Conservation (phyloP, 2,888 invertebrate genomes). For the Tillus elongatus region DNA sequence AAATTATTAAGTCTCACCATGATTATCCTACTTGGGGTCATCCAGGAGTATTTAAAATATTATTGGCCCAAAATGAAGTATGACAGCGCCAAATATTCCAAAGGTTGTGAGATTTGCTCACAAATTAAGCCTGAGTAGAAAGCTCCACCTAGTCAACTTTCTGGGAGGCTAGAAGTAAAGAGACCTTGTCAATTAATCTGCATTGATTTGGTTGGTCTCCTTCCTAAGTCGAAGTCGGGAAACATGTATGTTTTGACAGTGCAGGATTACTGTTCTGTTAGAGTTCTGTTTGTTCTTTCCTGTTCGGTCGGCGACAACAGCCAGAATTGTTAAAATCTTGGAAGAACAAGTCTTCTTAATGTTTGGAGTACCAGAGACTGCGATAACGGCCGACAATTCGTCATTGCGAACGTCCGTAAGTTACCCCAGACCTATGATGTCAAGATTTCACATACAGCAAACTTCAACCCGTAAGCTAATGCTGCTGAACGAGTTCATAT, state of each 20-base stretch:
- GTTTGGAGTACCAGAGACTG: too few relatives aligned
- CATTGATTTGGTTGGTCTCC: too few relatives aligned
- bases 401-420: background rate
- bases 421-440: background rate
- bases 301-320: conserved; percentile 10
- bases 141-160: conserved; percentile 21
- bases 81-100: conserved; percentile 22
- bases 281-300: conserved; percentile 19
- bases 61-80: conserved; percentile 26
- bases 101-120: too few relatives aligned
- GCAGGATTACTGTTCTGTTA: conserved; percentile 18
- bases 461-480: background rate
- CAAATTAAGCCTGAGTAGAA: conserved; percentile 19
- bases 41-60: too few relatives aligned
- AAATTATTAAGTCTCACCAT: conserved; percentile 19
- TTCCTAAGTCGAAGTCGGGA: conserved; percentile 15
- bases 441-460: background rate
- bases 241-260: conserved; percentile 17
- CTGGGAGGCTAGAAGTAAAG: conserved; percentile 14
- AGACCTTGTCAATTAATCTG: conserved; percentile 19
- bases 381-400: conserved; percentile 17
- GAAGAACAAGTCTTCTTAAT: too few relatives aligned
- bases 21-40: conserved; percentile 22
- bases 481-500: conserved; percentile 2
- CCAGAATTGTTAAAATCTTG: too few relatives aligned